Evolutionary conservation across 30 jellyfish, hydroid and myxozoan species (phyloP), one percentile per base, ranked within the genome.

Genomic region (Mastigias papua): DNA sequence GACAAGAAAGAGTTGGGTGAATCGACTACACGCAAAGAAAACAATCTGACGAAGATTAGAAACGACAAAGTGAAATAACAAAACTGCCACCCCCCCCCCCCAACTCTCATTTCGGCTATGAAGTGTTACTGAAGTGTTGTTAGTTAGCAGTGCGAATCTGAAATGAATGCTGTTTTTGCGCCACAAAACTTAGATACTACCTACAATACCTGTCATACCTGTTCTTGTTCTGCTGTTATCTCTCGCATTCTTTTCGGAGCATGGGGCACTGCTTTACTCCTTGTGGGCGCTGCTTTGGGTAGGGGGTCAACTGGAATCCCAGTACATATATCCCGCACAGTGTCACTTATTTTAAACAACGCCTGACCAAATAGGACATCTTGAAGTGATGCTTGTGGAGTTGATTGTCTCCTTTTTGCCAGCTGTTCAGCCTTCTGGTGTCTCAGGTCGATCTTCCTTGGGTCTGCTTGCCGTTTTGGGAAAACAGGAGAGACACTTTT

Each of bases 251-350:
- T 87, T 2, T 63, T 73, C 42, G 99, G 99, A 2, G 99, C 99
- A 80, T 95, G 99, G 21, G 93, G 90, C 22, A 95, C 97, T 21
- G 90, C 76, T 58, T 90, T 90, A 83, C 95, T 97, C 63, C 98
- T 65, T 3, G 60, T 61, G 31, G 57, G 90, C 6, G 91, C 87
- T 23, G 85, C 76, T 31, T 60, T 83, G 8, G 99, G 99, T 37
- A 95, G 74, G 13, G 99, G 99, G 13, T 95, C 93, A 23, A 90
- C 65, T 35, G 99, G 99, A 11, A 95, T 67, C 9, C 99, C 99
- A 34, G 95, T 66, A 69, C 99, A 95, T 13, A 95, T 62, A 35
- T 95, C 99, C 60, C 88, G 74, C 19, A 95, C 94, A n/a, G 79
- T 73, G 69, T 72, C 94, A 34, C 94, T 85, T 42, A 85, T 85